Evolutionary conservation across 2,888 invertebrate species (phyloP), one percentile per base, ranked within the genome.

Genomic region (Trachelus iudaicus): DNA sequence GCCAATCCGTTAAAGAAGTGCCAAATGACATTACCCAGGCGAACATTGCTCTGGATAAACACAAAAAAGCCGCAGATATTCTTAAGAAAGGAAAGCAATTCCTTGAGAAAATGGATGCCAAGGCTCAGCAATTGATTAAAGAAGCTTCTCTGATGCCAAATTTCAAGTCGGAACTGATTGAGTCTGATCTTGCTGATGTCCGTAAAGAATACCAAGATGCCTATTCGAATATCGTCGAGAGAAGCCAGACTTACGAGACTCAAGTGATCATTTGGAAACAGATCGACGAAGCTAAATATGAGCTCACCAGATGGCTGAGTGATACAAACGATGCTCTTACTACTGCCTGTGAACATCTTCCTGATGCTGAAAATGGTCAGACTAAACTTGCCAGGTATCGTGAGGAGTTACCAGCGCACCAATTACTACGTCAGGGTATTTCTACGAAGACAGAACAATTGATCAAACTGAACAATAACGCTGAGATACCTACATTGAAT

Each of bases 211-310:
- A 96, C 94, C 95, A 96, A 80, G 94, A 94, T 82, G 93, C 94
- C 0, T 95, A 96, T 85, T 95, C 96, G 81, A 94, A 94, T 75
- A 94, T 96, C 4, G 93, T 95, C 11, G 96, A 95, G 83, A 94
- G 95, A 83, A 94, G 95, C 34, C 97, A 97, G 90, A 95, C 95
- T 77, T 94, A 96, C 75, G 98, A 98, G 92, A 96, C 97, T 0
- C 97, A 98, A 91, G 93, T 96, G 0, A 95, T 97, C n/a, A 96
- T 98, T 76, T 98, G 98, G 98, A 96, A 97, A 86, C 97, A 98
- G 90, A 96, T 98, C 68, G 96, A 97, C 84, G 96, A 97, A 79
- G 95, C 95, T 0, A 97, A 97, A 89, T 95, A 96, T 82, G 97
- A 97, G 89, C 93, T 98, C 4, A 92, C 96, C 0, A 94, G 95